Percentiles rank a stretch among this genome's conserved stretches.
These are phyloP conservation scores for Caenorhabditis brenneri DNA, from an alignment of 1,140 invertebrate species.

Conservation along the genomic window DNA sequence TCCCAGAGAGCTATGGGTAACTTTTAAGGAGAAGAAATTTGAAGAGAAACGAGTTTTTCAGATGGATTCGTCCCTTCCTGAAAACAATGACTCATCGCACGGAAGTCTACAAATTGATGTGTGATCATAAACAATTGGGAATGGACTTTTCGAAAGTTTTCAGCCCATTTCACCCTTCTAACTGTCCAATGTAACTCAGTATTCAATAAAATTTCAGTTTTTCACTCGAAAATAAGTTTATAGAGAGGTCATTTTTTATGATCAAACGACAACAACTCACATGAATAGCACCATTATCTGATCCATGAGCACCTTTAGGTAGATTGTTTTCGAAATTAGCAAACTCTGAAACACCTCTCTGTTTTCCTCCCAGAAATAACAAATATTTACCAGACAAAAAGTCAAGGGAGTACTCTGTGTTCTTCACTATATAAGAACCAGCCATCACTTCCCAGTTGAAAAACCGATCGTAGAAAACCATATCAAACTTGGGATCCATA, in stretches of 20 bases:
- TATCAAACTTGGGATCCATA: constrained; percentile 45
- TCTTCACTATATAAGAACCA: constrained; percentile 52
- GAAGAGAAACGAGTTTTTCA: neutral
- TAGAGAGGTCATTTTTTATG: no score
- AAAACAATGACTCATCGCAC: neutral
- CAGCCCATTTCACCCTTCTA: neutral
- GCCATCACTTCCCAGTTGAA: constrained; percentile 53
- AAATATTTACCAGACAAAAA: constrained; percentile 48
- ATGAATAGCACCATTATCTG: constrained; percentile 52
- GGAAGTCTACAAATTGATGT: neutral
- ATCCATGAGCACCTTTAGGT: constrained; percentile 32
- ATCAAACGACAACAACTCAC: neutral
- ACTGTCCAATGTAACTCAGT: neutral
- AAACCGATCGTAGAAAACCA: constrained; percentile 51
- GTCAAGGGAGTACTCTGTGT: constrained; percentile 5
- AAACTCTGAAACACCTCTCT: constrained; percentile 26
- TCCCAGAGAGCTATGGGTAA: neutral
- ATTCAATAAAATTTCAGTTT: no score
- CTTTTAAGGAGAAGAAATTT: neutral
- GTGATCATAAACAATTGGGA: neutral
- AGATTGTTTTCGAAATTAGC: constrained; percentile 47
- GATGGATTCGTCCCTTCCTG: constrained; percentile 14
- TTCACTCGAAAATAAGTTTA: no score
- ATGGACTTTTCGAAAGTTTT: constrained; percentile 4
- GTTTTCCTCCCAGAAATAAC: neutral